phyloP scores from a whole-genome alignment of 2,888 invertebrate species.

The Merodon equestris region DNA sequence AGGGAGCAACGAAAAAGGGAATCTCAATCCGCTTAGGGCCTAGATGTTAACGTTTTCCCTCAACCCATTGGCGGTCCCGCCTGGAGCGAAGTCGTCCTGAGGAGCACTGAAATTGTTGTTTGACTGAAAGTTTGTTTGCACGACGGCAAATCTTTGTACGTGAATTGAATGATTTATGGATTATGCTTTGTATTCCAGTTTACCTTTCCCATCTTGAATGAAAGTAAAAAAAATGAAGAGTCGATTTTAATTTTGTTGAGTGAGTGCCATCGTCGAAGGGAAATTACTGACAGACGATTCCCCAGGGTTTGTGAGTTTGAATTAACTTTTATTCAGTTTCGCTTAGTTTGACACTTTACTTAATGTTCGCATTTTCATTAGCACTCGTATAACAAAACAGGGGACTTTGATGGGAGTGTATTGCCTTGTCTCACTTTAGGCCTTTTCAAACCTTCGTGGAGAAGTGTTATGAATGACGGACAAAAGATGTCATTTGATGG shows the following conservation, averaged over 20 bases:
- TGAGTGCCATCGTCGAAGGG: no score
- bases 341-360: no score
- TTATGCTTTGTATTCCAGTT: conserved; percentile 6
- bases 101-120: conserved; percentile 34
- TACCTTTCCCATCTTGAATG: not conserved
- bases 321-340: no score
- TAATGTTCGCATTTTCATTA: no score
- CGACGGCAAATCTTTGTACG: conserved; percentile 42
- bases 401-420: no score
- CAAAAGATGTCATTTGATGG: no score
- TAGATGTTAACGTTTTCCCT: conserved; percentile 42
- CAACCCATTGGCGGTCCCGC: not conserved
- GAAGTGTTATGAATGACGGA: no score
- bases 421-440: no score
- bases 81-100: not conserved
- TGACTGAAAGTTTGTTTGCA: conserved; percentile 26
- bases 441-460: no score
- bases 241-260: conserved; percentile 41
- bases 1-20: not conserved
- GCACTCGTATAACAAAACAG: no score
- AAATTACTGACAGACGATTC: no score
- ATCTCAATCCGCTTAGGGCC: conserved; percentile 53
- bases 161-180: conserved; percentile 56
- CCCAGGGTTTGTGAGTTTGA: no score
- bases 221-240: conserved; percentile 45